Conservation (phyloP, 2,113 vertebrate genomes). For the Progne subis region DNA sequence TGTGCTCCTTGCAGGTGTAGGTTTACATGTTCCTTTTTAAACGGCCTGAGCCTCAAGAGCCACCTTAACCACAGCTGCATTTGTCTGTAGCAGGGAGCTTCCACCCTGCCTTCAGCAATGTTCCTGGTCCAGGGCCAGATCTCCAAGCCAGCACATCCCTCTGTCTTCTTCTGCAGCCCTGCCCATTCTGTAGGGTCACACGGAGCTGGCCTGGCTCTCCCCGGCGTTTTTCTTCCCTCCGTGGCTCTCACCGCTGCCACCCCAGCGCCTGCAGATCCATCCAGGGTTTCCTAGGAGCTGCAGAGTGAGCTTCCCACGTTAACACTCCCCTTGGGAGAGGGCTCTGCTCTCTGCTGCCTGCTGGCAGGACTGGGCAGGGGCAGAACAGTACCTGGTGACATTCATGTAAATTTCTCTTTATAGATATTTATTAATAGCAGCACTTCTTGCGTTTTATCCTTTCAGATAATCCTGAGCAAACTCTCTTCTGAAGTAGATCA, state of each 20-base stretch:
- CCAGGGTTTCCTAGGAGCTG: background rate
- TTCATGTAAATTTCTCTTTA: background rate
- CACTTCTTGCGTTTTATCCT: background rate
- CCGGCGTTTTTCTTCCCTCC: background rate
- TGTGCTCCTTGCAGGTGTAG: background rate
- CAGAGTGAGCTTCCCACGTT: background rate
- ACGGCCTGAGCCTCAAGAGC: slow-evolving; percentile 5
- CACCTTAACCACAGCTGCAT: slow-evolving; percentile 24
- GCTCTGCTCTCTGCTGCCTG: background rate
- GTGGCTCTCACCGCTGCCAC: background rate
- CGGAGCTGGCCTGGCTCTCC: background rate
- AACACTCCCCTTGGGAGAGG: background rate
- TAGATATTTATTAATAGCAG: background rate
- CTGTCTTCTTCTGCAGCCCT: background rate
- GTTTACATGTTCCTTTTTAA: background rate
- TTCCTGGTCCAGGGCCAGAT: background rate
- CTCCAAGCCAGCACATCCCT: background rate
- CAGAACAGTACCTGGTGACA: background rate
- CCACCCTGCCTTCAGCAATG: background rate
- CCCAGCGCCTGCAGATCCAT: background rate
- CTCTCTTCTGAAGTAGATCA: background rate
- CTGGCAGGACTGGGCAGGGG: background rate
- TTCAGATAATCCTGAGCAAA: background rate
- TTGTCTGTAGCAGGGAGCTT: slow-evolving; percentile 6
- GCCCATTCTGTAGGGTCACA: background rate